Evolutionary conservation across 2,888 invertebrate species (phyloP), one percentile per base, ranked within the genome.

Genomic region (Galeopsomyia nigrocyanea): DNA sequence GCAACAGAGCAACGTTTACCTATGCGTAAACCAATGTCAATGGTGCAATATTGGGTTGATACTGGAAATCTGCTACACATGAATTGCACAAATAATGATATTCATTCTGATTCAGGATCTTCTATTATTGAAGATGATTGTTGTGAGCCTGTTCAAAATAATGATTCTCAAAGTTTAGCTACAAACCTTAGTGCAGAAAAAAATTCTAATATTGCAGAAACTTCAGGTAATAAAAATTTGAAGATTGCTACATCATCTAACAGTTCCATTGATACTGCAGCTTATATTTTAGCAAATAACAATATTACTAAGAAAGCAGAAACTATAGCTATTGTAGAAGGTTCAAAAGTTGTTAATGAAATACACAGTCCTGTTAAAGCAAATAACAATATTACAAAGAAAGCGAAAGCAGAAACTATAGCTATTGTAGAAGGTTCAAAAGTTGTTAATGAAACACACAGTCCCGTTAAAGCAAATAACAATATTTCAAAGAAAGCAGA

Each of bases 191-290:
- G 19, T 65, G 13, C 14, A 53, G 17, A 69, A 19, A 66, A 62
- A 26, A 9, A 53, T 22, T 22, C 26, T 17, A 10, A 57, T 13
- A 16, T 39, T n/a, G n/a, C 3, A 19, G n/a, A 19, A 31, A 55
- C 10, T 21, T 51, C n/a, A 6, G 16, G 17, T 2, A 50, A 63
- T n/a, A 60, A 13, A 9, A 50, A 39, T 50, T 21, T 53, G 53
- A 62, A 17, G 19, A 21, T 60, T 49, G 10, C 14, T 47, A 13
- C 7, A 22, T 57, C 56, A 46, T 80, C 78, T 5, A 70, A 58
- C 19, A 82, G 80, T 63, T 83, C 84, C 39, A 80, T 85, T 2
- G 80, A 85, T 56, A 84, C 85, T 14, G 79, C 79, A 1, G 79
- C 75, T 21, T 84, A 85, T 57, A 83, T 85, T 50, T 74, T 80